These are phyloP conservation scores for Bradypus variegatus DNA, from an alignment of 2,797 vertebrate genomes.

Conservation along the genomic window DNA sequence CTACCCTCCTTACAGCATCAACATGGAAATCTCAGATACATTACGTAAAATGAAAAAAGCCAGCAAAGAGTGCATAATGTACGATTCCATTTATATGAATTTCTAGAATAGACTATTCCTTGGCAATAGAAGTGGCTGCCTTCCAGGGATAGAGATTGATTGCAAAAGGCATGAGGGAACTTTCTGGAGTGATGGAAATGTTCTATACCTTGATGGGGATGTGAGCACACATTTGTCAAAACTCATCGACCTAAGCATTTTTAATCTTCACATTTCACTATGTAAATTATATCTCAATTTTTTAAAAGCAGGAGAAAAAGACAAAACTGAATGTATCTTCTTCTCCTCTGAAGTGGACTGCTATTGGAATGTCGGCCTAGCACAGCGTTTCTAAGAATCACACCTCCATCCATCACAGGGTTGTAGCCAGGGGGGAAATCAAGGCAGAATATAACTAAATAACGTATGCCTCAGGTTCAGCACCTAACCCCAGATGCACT, in stretches of 20 bases:
- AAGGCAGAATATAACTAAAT: background rate
- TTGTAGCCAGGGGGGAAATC: background rate
- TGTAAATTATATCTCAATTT: background rate
- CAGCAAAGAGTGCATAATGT: background rate
- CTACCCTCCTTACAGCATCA: background rate
- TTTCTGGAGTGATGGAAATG: background rate
- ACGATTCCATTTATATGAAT: background rate
- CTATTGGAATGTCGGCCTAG: background rate
- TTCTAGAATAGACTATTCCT: background rate
- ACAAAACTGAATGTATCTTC: background rate
- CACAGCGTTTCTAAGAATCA: background rate
- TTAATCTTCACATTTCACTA: background rate
- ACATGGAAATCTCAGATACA: background rate
- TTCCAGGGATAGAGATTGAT: background rate
- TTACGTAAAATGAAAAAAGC: background rate
- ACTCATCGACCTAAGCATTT: background rate
- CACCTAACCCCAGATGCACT: no score
- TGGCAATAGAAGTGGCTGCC: background rate
- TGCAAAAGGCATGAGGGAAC: background rate
- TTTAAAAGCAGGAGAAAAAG: background rate
- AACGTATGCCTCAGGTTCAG: background rate
- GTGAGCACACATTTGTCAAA: background rate
- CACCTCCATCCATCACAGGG: background rate
- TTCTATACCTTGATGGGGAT: background rate
- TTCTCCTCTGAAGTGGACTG: background rate